Base-by-base conservation (phyloP, 2,113 vertebrate genomes). In the Oriolus oriolus region DNA sequence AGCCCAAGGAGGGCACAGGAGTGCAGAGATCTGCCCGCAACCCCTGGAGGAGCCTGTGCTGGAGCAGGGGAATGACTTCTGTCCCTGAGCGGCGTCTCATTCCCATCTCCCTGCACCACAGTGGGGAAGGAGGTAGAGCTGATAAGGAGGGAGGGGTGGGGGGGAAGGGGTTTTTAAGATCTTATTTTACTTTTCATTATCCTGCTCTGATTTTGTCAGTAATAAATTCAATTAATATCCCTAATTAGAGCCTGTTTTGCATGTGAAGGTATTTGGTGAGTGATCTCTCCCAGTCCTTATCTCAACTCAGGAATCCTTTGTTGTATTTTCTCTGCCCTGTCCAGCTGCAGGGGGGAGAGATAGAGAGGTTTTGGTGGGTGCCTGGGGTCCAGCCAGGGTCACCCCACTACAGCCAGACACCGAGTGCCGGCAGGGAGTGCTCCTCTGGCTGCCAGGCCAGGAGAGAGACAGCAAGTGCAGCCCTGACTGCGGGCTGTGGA, bases 401-500 rank as follows among this genome's bases (percentile, higher is more conserved):
- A 35, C 30, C 9, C 24, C 61, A 41, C 13, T 56, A 20, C 35
- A 65, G 60, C 42, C 19, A 65, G 35, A 35, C 42, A 35, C 9
- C 42, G 35, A 19, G 50, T 75, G 35, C n/a, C 41, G n/a, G n/a
- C 23, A 49, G 3, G 16, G n/a, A 39, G 41, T 23, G n/a, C n/a
- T 74, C n/a, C 21, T 27, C 39, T 30, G 33, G 61, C 75, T 71
- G 26, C 73, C 0, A 5, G 70, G 13, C 42, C 14, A 4, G 2
- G 35, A 56, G 37, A 28, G 19, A 35, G 15, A 26, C 42, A n/a
- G 44, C 2, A 3, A 57, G 24, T 24, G 53, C 28, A 37, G 19
- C 21, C 39, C 16, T 1, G 3, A 5, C 24, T 52, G 31, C 7
- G 11, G 37, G 41, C 13, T 1, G 1, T 35, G 15, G 77, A 21